Base-by-base conservation (phyloP, 2,797 vertebrate species). In the Centroberyx gerrardi region DNA sequence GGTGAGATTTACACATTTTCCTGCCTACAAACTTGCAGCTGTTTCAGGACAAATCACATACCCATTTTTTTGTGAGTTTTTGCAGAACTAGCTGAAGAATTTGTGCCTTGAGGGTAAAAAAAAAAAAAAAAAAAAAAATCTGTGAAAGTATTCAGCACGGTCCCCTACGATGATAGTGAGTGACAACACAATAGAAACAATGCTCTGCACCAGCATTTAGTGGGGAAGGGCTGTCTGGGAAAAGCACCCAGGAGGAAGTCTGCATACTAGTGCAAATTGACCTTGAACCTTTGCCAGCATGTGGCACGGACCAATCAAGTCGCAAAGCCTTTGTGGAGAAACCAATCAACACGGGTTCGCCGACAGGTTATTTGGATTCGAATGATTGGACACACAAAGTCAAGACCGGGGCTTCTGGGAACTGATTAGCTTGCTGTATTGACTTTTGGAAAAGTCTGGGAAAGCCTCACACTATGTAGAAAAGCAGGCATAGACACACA, bases 361-460 rank as follows among this genome's bases (percentile, higher is more conserved):
- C 0, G 0, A 56, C 64, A 49, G 38, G 27, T 29, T 51, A 48
- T 77, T 79, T 68, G 46, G 67, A 74, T 85, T 82, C 80, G 62
- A 85, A 89, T 53, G 63, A 6, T 27, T 27, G 68, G 65, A 68
- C 68, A 13, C 54, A 65, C 55, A 59, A 13, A 63, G 49, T 0
- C 9, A 61, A 51, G 82, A 71, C 44, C 17, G n/a, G 15, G 76
- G 53, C 78, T 83, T 82, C 65, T 83, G 85, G 86, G 85, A 87
- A 88, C 78, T 31, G 68, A 77, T 81, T 67, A 52, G 22, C 42
- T 13, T 8, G n/a, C n/a, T 0, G 42, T 73, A 51, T 87, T 84
- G 64, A 87, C 80, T 81, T 75, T 63, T 22, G 62, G 58, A 62
- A 71, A 74, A 6, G 69, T 81, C 70, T 85, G 80, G 76, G 87